Evolutionary conservation across 2,113 vertebrate species (phyloP), one percentile per base, ranked within the genome.

Genomic region (Tiliqua scincoides): DNA sequence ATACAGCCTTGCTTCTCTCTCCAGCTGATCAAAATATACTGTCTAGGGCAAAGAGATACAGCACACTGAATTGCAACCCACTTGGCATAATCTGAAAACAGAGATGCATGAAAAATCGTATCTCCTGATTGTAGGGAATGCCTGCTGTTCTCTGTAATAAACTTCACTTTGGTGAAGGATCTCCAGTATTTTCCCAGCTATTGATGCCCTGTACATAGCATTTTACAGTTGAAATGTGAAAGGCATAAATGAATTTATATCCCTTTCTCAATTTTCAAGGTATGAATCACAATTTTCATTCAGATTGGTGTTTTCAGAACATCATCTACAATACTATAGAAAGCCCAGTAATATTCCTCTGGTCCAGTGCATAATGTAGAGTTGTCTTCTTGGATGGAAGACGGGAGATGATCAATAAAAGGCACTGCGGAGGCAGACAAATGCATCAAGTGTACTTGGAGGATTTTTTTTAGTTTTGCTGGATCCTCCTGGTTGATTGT

Each of bases 91-190:
- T 74, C 82, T 74, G 57, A 83, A 83, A 23, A 82, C 70, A 84
- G 82, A 21, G 59, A 48, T 63, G 57, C 61, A 75, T 82, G 43
- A 82, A 70, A 20, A 62, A 48, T 63, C 73, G 37, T 11, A 43
- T 27, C 30, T 83, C 21, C 71, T 63, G 59, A 71, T 32, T 48
- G 27, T 43, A 48, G 59, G 71, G 30, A n/a, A 27, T 63, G 71
- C 82, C 59, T 63, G 57, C 71, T 84, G 82, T 84, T 84, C 57
- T 84, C 63, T 74, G 82, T 75, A 84, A 63, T 63, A 37, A 74
- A 48, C 57, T 75, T 32, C 20, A n/a, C 48, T 61, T 74, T 83
- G 48, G 82, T 61, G 17, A 35, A 73, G 9, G 11, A 73, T 48
- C 52, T 61, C n/a, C 27, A 2, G 54, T 70, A 30, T 57, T 1